A percentile compares a stretch with the other conserved stretches of the same genome.
Conservation (phyloP, 2,888 invertebrate genomes). For the Thelaira solivaga region DNA sequence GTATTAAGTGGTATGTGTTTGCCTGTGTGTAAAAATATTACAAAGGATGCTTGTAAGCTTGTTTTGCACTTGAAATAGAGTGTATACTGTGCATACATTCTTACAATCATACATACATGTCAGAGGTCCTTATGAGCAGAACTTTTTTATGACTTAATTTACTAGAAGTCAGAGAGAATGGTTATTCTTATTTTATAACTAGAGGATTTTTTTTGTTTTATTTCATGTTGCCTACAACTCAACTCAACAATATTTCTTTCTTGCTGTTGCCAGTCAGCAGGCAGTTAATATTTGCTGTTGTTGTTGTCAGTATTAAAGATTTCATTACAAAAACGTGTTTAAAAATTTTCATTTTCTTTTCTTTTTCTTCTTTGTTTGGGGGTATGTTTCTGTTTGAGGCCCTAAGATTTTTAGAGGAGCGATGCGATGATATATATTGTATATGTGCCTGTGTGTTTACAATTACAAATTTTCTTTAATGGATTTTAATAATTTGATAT, state of each 20-base stretch:
- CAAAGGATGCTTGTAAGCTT: constrained; percentile 37
- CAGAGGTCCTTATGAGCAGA: constrained; percentile 22
- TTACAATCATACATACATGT: background rate
- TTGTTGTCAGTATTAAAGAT: constrained; percentile 21
- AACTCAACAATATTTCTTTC: background rate
- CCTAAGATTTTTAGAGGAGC: too few relatives aligned
- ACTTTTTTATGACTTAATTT: constrained; percentile 45
- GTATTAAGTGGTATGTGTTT: background rate
- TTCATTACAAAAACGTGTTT: background rate
- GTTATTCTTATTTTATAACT: too few relatives aligned
- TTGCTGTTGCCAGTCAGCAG: too few relatives aligned
- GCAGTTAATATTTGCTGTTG: too few relatives aligned
- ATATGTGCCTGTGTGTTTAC: background rate
- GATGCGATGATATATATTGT: background rate
- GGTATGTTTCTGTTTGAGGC: too few relatives aligned
- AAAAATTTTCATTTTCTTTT: constrained; percentile 1
- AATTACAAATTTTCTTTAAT: background rate
- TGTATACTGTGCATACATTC: too few relatives aligned
- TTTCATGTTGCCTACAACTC: constrained; percentile 1
- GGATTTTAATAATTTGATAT: background rate
- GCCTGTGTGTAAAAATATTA: constrained; percentile 36
- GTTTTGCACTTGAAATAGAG: constrained; percentile 51
- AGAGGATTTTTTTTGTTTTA: background rate
- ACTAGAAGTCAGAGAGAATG: constrained; percentile 22
- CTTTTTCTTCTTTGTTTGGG: background rate